Evolutionary conservation across 1,140 invertebrate genomes (phyloP), one percentile per base, ranked within the genome.

Genomic region (Brachystomella parvula): DNA sequence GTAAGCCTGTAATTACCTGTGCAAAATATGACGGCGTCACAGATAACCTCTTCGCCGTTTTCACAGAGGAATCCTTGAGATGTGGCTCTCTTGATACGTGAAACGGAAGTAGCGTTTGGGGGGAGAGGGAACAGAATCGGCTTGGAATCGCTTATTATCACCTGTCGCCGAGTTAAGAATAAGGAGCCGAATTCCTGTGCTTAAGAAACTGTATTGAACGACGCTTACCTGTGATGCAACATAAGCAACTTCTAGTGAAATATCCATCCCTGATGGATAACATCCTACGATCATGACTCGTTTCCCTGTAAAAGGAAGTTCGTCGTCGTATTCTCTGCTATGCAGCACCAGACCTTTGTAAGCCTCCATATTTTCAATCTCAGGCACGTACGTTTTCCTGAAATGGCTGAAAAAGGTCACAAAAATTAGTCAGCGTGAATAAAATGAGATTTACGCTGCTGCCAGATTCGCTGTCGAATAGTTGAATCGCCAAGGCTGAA

Each of bases 191-290:
- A 61, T 39, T 39, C 21, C 66, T 32, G 28, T n/a, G n/a, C n/a
- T n/a, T n/a, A n/a, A n/a, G n/a, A n/a, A n/a, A n/a, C n/a, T 49
- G 39, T 28, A 70, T 61, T 58, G 35, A 64, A 63, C 28, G 28
- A 60, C 31, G 47, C 64, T 63, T 21, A 90, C 87, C 66, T 82
- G 77, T 68, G 82, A 75, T 0, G 88, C 86, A 17, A 82, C 81
- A 57, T 76, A 76, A 15, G 87, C 84, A 71, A 94, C 83, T 72
- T 93, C 90, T 53, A 91, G 75, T 0, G 88, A 83, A 56, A 94
- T 85, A 77, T 94, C 92, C 47, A 83, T 76, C 2, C 91, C 92
- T 19, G 91, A 94, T 15, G 90, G 87, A 21, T 89, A 90, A 53
- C 88, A 90, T 6, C 94, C 94, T 31, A 96, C 77, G 29, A 94